Conservation (phyloP, 2,797 vertebrate species). For the Apogon talboti region DNA sequence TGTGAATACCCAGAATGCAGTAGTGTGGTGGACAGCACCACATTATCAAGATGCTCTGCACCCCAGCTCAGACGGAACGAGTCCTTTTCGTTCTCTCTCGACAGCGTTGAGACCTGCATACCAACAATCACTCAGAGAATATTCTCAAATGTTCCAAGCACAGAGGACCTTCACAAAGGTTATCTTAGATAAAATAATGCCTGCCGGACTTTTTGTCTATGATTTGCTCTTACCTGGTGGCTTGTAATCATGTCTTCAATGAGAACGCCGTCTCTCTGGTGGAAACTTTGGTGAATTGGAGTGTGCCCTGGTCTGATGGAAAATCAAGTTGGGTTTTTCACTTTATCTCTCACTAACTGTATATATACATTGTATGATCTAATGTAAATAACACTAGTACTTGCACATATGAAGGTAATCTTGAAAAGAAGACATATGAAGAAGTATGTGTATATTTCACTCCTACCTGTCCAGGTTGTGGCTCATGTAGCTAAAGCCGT, state of each 20-base stretch:
- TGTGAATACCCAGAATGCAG: conserved; percentile 93
- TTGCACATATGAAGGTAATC: too few species aligned
- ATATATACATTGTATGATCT: neutral
- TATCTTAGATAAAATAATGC: neutral
- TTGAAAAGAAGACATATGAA: too few species aligned
- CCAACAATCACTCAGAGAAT: conserved; percentile 19
- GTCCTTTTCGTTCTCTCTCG: conserved; percentile 90
- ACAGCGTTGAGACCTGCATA: conserved; percentile 88
- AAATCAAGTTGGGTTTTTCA: conserved; percentile 1
- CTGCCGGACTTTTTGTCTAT: too few species aligned
- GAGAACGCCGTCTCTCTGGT: conserved; percentile 88
- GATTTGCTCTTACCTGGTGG: conserved; percentile 86
- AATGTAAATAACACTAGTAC: too few species aligned
- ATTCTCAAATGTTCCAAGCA: neutral
- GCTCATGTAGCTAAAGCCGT: conserved; percentile 93
- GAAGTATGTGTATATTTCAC: too few species aligned
- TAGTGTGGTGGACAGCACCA: conserved; percentile 93
- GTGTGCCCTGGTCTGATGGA: conserved; percentile 88
- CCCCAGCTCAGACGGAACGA: conserved; percentile 96
- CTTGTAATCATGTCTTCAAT: conserved; percentile 92
- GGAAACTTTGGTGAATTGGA: conserved; percentile 88
- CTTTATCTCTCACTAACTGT: neutral
- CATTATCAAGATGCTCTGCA: conserved; percentile 95
- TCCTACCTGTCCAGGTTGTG: conserved; percentile 94
- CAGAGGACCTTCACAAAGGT: neutral